Base-by-base conservation (phyloP, 1,140 invertebrate genomes). In the Calliopsis andreniformis region DNA sequence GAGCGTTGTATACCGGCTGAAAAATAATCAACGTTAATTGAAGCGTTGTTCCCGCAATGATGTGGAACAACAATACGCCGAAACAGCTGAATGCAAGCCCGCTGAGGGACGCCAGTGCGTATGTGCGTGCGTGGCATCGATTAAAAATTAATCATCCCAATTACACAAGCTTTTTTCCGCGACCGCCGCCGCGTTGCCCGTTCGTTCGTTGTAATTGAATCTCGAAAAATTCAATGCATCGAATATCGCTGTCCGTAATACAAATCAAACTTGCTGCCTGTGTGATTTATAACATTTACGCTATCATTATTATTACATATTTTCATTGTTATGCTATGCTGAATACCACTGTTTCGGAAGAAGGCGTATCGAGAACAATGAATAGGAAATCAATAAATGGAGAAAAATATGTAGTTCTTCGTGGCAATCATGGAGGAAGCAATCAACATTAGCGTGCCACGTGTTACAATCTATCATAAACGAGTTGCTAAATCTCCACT, bases 11-110 rank as follows among this genome's bases (percentile, higher is more conserved):
- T 18, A n/a, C 39, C 45, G 23, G 66, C 32, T 32, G 64, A 76
- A 76, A 76, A 76, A 76, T 76, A 76, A 76, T 76, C 66, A 76
- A 76, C 73, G 66, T 55, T 76, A 76, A 76, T 76, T 76, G 73
- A 76, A 69, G 73, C 66, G 35, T n/a, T 49, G 55, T 23, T 23
- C 25, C 43, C 43, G 55, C 45, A 45, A 76, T 69, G 66, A 76
- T 58, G 73, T 55, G 55, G 73, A 69, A 76, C 69, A 76, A 76
- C 55, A 76, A 76, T 76, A 55, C 64, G 39, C 55, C 66, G n/a
- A 64, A 32, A 66, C 28, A 18, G 7, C 39, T 3, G 2, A 6
- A 12, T 3, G 10, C 14, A 6, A 10, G 18, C 49, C 6, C 39
- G n/a, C 28, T 10, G 14, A 10, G 23, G 16, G 5, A 2, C 14